Conservation (phyloP, 2,888 invertebrate species). For the Nowickia ferox region DNA sequence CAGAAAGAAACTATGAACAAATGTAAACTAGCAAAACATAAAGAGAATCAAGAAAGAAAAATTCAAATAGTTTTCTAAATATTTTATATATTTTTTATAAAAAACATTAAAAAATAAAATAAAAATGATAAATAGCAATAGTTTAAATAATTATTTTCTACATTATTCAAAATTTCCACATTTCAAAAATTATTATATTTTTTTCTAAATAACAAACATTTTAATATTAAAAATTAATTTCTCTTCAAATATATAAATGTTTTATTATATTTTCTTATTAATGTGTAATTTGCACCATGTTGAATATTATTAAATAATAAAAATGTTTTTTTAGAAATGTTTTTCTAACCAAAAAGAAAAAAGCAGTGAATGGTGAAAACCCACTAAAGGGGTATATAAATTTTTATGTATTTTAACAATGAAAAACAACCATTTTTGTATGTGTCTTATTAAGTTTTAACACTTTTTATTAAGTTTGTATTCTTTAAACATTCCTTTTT, state of each 20-base stretch:
- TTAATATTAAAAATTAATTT: conserved; percentile 71
- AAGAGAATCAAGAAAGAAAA: conserved; percentile 48
- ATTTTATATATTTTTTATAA: conserved; percentile 72
- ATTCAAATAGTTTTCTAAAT: conserved; percentile 70
- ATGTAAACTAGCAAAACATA: conserved; percentile 65
- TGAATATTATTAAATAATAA: conserved; percentile 49
- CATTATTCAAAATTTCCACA: conserved; percentile 47
- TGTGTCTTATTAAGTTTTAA: conserved; percentile 71
- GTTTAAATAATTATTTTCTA: conserved; percentile 46
- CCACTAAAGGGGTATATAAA: conserved; percentile 27
- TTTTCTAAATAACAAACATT: background rate
- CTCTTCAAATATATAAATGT: conserved; percentile 34
- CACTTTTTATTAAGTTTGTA: conserved; percentile 70
- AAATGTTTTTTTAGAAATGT: conserved; percentile 33
- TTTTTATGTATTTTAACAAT: conserved; percentile 16
- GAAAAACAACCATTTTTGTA: conserved; percentile 46
- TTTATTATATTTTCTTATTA: conserved; percentile 45
- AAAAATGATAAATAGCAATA: conserved; percentile 60
- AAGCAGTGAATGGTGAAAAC: conserved; percentile 20
- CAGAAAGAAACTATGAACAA: conserved; percentile 68
- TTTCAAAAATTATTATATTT: background rate
- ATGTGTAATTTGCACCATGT: conserved; percentile 62
- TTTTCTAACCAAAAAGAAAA: conserved; percentile 53
- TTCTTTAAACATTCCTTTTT: conserved; percentile 67
- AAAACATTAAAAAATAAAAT: conserved; percentile 58